Evolutionary conservation across 2,888 invertebrate species (phyloP).

Genomic region (Ochropacha duplaris): DNA sequence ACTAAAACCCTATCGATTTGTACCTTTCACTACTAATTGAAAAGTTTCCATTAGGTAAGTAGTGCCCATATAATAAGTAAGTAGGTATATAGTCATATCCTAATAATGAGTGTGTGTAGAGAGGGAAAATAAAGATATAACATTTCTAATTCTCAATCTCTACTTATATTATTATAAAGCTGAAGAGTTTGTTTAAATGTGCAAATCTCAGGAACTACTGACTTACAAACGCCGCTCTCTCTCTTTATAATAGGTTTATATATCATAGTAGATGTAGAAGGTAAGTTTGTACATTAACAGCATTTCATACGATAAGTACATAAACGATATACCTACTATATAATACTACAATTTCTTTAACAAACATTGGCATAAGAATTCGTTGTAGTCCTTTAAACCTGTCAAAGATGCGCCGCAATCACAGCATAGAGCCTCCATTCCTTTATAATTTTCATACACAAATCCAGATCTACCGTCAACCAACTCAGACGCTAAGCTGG

Average conservation of each 20-base stretch:
- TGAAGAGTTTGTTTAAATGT: too few relatives aligned
- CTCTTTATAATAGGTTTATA: too few relatives aligned
- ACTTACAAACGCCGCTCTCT: too few relatives aligned
- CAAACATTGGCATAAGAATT: neutral
- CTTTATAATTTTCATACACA: slow-evolving; percentile 33
- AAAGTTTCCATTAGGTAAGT: neutral
- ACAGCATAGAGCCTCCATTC: slow-evolving; percentile 16
- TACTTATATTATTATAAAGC: too few relatives aligned
- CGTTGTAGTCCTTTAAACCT: neutral
- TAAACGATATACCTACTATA: slow-evolving; percentile 13
- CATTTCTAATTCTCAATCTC: too few relatives aligned
- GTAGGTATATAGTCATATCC: too few relatives aligned
- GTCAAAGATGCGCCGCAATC: neutral
- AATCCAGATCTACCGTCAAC: slow-evolving; percentile 27
- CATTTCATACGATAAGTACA: neutral
- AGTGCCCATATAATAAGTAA: neutral
- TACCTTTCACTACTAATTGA: neutral
- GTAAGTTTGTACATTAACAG: neutral
- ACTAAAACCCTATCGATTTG: slow-evolving; percentile 3
- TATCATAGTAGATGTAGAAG: too few relatives aligned
- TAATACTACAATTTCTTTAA: neutral
- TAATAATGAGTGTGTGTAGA: too few relatives aligned
- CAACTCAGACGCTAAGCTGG: slow-evolving; percentile 24
- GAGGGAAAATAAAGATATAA: too few relatives aligned
- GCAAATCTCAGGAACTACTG: too few relatives aligned